Conservation (phyloP, 23 tunicate species). For the Clavelina lepadiformis region DNA sequence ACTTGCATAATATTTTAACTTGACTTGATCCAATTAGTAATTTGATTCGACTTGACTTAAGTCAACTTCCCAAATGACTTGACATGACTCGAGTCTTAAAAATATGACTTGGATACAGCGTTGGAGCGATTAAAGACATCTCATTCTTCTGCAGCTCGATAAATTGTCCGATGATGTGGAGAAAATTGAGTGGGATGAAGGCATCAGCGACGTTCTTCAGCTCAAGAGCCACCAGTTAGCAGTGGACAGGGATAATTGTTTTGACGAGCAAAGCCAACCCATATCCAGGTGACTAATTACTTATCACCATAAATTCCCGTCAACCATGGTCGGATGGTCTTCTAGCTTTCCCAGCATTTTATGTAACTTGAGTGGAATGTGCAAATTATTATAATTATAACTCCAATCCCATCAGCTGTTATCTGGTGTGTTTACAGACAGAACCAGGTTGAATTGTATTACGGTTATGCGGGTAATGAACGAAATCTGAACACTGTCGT, state of each 20-base stretch:
- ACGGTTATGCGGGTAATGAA: slow-evolving; percentile 17
- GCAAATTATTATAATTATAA: too few relatives aligned
- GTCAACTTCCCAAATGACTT: too few relatives aligned
- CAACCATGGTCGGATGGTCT: too few relatives aligned
- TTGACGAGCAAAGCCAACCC: slow-evolving; percentile 20
- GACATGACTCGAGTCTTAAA: not conserved
- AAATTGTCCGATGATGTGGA: not conserved
- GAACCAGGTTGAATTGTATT: slow-evolving; percentile 55
- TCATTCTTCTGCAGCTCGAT: not conserved
- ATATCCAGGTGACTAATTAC: slow-evolving; percentile 9
- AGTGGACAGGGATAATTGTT: slow-evolving; percentile 9
- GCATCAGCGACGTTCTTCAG: not conserved
- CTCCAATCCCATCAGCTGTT: not conserved
- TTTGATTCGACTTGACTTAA: too few relatives aligned
- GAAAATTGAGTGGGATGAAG: not conserved
- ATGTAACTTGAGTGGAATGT: too few relatives aligned
- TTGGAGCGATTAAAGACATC: not conserved
- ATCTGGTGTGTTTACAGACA: slow-evolving; percentile 33
- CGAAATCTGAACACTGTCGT: not conserved
- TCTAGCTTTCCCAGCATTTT: too few relatives aligned
- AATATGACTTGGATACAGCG: not conserved
- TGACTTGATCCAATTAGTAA: too few relatives aligned
- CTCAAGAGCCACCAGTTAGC: not conserved
- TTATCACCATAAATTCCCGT: too few relatives aligned
- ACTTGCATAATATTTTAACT: too few relatives aligned